Base-by-base conservation (phyloP, 2,888 invertebrate species). In the Epinotia nisella region DNA sequence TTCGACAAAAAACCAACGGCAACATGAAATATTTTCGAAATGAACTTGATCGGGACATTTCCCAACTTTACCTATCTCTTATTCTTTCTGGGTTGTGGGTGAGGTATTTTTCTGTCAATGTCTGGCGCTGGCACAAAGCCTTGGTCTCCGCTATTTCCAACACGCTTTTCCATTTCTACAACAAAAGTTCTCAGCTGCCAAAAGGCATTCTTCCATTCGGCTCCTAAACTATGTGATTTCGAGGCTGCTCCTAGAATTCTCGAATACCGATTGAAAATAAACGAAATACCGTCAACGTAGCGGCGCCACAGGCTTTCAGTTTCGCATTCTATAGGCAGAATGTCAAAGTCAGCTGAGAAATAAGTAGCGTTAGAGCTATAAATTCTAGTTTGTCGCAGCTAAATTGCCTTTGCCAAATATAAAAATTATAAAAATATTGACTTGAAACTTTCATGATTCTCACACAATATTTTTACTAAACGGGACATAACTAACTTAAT, bases 161-260 rank as follows among this genome's bases (percentile, higher is more conserved):
- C 62, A 10, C 55, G 19, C 24, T 35, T 53, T 39, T 9, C 51
- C 65, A 65, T 55, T 56, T 55, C 39, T 21, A 21, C 19, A 56
- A 66, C 66, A 41, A 66, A 65, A 56, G 66, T 66, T 56, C 15
- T 24, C 56, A 65, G 55, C 61, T 51, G 39, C 55, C 55, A 66
- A 66, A 56, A 41, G 66, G 66, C 66, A 56, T 66, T 66, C 66
- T 41, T 66, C 65, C 9, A 55, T 41, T 56, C n/a, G 41, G 24
- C 5, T 65, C 51, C 53, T 15, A 56, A 66, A 66, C 55, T 66
- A 66, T 66, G 66, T 41, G 55, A 49, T 39, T 55, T 65, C 55
- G 19, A 66, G n/a, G 39, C 35, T 21, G 66, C 24, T 56, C 5
- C 41, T 39, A 53, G 65, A 55, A 39, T 15, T 55, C 15, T 45